These are phyloP conservation scores for Drosophila tani DNA, from an alignment of 1,140 invertebrate genomes.

Conservation along the genomic window DNA sequence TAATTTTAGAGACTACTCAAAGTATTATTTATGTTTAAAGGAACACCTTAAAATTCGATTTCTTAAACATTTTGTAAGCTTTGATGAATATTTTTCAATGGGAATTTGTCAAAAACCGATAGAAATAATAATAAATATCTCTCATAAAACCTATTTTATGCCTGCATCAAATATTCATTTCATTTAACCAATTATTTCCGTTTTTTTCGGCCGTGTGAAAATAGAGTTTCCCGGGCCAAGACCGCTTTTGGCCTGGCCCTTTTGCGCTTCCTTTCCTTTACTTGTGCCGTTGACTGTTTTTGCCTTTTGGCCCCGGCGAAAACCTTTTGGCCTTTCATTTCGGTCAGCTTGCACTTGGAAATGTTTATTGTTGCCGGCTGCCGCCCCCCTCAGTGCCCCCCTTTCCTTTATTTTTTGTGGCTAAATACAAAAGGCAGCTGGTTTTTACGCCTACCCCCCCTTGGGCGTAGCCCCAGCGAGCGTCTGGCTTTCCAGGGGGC, in stretches of 20 bases:
- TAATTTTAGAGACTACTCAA: background rate
- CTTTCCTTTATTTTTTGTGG: slow-evolving; percentile 60
- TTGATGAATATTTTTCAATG: background rate
- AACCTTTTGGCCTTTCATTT: slow-evolving; percentile 77
- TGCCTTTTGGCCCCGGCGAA: slow-evolving; percentile 44
- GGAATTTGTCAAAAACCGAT: background rate
- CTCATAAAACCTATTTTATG: accelerated
- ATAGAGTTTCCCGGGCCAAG: slow-evolving; percentile 16
- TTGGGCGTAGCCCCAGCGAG: background rate
- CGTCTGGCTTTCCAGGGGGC: slow-evolving; percentile 40
- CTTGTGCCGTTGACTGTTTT: slow-evolving; percentile 48
- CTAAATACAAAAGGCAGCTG: slow-evolving; percentile 82
- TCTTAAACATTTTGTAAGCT: background rate
- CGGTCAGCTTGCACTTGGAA: slow-evolving; percentile 76
- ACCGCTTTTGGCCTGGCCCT: slow-evolving; percentile 11
- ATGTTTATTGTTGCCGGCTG: slow-evolving; percentile 54
- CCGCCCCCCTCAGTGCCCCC: background rate
- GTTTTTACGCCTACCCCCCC: slow-evolving; percentile 64
- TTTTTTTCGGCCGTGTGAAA: slow-evolving; percentile 12
- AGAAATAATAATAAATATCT: background rate
- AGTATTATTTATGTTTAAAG: background rate
- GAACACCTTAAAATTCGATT: background rate
- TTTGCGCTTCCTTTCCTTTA: slow-evolving; percentile 25
- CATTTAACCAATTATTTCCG: no score
- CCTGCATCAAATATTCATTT: no score